phyloP scores from a whole-genome alignment of 1,140 invertebrate species.

The Aphelinus certus region DNA sequence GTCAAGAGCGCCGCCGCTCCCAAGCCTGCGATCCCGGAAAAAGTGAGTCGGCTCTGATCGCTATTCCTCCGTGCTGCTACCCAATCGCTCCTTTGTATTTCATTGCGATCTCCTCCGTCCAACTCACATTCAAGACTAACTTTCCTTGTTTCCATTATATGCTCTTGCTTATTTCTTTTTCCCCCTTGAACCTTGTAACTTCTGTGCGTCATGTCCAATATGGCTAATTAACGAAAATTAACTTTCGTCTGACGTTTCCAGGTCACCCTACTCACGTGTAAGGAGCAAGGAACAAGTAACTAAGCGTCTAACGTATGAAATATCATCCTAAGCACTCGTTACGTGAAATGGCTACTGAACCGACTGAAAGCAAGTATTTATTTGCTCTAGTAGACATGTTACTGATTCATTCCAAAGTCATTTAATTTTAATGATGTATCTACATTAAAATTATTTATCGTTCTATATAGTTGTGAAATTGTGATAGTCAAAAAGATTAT shows the following conservation, averaged over 20 bases:
- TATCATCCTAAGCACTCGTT: slow-evolving; percentile 11
- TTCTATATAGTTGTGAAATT: slow-evolving; percentile 25
- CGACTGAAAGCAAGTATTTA: not conserved
- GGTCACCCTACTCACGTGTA: slow-evolving; percentile 25
- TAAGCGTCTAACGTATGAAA: slow-evolving; percentile 26
- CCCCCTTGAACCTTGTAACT: no score
- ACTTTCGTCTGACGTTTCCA: slow-evolving; percentile 13
- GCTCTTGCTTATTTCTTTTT: no score
- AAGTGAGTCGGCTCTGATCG: no score
- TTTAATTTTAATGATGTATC: slow-evolving; percentile 12
- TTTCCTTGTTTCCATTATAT: no score
- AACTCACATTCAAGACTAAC: no score
- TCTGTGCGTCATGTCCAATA: no score
- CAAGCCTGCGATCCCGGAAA: not conserved
- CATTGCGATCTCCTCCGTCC: no score
- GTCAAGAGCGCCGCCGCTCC: not conserved
- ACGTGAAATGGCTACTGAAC: slow-evolving; percentile 15
- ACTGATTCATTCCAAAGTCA: slow-evolving; percentile 30
- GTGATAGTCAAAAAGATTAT: slow-evolving; percentile 14
- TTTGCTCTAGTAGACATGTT: slow-evolving; percentile 7
- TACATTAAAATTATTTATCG: slow-evolving; percentile 4
- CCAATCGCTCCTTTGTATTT: no score
- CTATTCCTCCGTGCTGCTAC: no score
- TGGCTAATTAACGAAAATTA: no score
- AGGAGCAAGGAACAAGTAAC: slow-evolving; percentile 11